Conservation (phyloP, 2,113 vertebrate genomes). For the Perca fluviatilis region DNA sequence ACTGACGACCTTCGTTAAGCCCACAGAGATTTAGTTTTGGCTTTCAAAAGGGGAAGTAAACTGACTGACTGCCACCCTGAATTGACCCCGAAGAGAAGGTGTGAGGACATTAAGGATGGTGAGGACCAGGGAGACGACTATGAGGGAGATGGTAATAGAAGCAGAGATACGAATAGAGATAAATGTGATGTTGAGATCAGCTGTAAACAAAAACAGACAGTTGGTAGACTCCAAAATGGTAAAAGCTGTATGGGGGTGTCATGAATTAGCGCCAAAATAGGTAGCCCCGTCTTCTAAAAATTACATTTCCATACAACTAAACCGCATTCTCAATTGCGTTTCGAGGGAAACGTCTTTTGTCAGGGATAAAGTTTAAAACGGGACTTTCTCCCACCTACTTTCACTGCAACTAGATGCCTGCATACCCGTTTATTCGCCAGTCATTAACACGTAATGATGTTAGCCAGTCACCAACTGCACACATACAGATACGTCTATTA, state of each 20-base stretch:
- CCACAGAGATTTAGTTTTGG: background rate
- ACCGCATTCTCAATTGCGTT: too few species aligned
- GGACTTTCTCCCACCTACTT: background rate
- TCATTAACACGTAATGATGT: slow-evolving; percentile 13
- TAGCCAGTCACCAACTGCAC: background rate
- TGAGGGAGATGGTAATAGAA: background rate
- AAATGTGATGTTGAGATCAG: background rate
- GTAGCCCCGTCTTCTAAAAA: too few species aligned
- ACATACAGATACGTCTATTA: background rate
- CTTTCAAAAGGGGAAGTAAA: background rate
- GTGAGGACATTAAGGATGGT: background rate
- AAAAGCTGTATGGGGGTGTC: background rate
- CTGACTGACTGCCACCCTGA: background rate
- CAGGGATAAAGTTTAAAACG: too few species aligned
- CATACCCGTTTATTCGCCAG: background rate
- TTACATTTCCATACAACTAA: too few species aligned
- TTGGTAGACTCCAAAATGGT: background rate
- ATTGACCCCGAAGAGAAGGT: background rate
- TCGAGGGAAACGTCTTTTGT: too few species aligned
- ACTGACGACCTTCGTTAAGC: slow-evolving; percentile 5
- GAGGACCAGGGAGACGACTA: background rate
- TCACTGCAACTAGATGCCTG: background rate
- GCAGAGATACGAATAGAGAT: background rate
- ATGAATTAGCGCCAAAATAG: background rate
- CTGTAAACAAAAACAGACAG: background rate